phyloP scores from a whole-genome alignment of 2,888 invertebrate genomes.

The Neocrepidodera transversa region DNA sequence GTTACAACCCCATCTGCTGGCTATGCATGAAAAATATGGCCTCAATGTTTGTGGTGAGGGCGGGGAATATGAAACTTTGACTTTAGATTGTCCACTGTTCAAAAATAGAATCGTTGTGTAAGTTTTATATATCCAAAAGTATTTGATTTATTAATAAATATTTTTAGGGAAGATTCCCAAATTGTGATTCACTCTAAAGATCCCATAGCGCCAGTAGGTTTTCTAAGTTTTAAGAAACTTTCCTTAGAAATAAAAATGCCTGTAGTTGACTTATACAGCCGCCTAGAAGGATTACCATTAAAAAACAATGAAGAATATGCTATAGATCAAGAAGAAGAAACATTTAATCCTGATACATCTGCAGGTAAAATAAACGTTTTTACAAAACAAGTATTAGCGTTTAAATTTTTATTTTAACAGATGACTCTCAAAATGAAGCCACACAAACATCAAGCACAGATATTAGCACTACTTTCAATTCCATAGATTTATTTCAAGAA shows the following conservation, averaged over 20 bases:
- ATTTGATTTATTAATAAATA: no score
- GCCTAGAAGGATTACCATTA: conserved; percentile 55
- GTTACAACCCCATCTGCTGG: conserved; percentile 84
- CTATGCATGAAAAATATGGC: conserved; percentile 93
- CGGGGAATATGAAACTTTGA: conserved; percentile 98
- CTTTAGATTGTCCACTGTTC: conserved; percentile 96
- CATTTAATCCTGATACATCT: conserved; percentile 46
- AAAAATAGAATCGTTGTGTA: conserved; percentile 88
- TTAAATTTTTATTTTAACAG: conserved; percentile 18
- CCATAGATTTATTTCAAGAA: conserved; percentile 35
- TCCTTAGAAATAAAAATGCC: conserved; percentile 75
- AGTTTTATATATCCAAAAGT: conserved; percentile 60
- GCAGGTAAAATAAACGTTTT: conserved; percentile 41
- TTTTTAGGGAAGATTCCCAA: conserved; percentile 82
- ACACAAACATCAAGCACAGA: conserved; percentile 1
- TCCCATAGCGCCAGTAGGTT: conserved; percentile 93
- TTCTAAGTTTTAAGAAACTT: conserved; percentile 85
- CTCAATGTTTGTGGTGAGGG: conserved; percentile 98
- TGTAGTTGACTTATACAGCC: conserved; percentile 51
- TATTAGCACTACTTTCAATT: conserved; percentile 17
- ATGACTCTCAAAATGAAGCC: conserved; percentile 37
- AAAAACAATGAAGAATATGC: conserved; percentile 58
- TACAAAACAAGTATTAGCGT: not conserved
- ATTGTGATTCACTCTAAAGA: conserved; percentile 89
- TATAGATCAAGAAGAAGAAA: conserved; percentile 57